A percentile compares a stretch with the other conserved stretches of the same genome.
Conservation (phyloP, 2,797 vertebrate species). For the Argyrosomus regius region DNA sequence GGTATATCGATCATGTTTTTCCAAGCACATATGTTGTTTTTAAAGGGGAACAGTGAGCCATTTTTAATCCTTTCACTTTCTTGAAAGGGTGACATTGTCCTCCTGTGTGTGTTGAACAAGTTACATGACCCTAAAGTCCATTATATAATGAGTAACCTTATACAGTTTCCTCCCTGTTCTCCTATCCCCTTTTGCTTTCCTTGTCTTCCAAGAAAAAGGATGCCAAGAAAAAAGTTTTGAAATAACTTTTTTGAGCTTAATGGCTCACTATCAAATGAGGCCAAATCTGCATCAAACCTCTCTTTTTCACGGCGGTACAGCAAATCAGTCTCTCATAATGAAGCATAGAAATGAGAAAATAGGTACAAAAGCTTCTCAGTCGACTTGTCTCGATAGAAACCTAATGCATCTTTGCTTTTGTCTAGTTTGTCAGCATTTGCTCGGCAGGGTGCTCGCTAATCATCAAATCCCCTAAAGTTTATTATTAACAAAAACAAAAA, state of each 20-base stretch:
- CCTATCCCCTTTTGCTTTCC: constrained; percentile 4
- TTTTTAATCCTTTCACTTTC: constrained; percentile 30
- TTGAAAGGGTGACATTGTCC: constrained; percentile 42
- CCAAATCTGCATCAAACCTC: constrained; percentile 51
- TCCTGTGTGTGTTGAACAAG: constrained; percentile 11
- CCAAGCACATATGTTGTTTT: constrained; percentile 4
- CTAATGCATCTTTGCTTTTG: constrained; percentile 36
- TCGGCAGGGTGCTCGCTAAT: constrained; percentile 44
- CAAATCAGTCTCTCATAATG: constrained; percentile 52
- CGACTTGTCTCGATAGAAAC: constrained; percentile 34
- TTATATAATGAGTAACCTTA: constrained; percentile 33
- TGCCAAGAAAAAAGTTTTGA: constrained; percentile 33
- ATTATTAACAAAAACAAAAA: constrained; percentile 50
- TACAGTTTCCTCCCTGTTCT: constrained; percentile 13
- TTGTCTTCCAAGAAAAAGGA: constrained; percentile 31
- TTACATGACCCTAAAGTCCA: constrained; percentile 8
- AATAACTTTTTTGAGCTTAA: constrained; percentile 32
- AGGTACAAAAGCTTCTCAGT: constrained; percentile 23
- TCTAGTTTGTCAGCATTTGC: constrained; percentile 54
- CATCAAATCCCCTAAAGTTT: constrained; percentile 46
- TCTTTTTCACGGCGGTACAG: constrained; percentile 41
- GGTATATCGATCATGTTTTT: not conserved
- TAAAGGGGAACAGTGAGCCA: not conserved
- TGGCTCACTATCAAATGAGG: constrained; percentile 46
- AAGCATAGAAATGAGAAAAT: constrained; percentile 48